Base-by-base conservation (phyloP, 2,797 vertebrate genomes). In the Sparidentex hasta region DNA sequence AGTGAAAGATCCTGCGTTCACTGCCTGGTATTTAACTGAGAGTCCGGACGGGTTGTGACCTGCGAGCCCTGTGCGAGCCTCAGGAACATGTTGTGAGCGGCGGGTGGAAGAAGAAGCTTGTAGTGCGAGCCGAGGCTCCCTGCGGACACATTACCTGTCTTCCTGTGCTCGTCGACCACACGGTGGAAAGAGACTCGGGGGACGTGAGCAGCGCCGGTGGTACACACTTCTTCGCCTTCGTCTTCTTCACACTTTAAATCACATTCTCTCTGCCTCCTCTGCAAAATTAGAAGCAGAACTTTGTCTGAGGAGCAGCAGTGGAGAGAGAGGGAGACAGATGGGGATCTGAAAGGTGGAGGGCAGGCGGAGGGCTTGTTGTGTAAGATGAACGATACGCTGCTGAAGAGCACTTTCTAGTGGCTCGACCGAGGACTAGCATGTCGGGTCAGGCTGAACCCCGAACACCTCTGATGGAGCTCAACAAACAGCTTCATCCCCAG, bases 321-420 rank as follows among this genome's bases (percentile, higher is more conserved):
- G 21, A 69, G 54, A 21, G 68, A 69, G 74, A 21, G 68, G 64
- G 74, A 81, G 79, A 84, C 66, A 83, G 71, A 82, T 81, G 84
- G 77, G 68, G 71, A 23, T 64, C 13, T 75, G 66, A 73, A 33
- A 63, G 70, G 73, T 46, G 51, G 59, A 29, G 73, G 2, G 58
- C 14, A 65, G 2, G 58, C 14, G 57, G 14, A 55, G 38, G 44
- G 33, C 5, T 33, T 8, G 2, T 47, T 23, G 67, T 51, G 51
- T 14, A 33, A 62, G 43, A 80, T 67, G 47, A 83, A 55, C 58
- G 85, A 96, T 96, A 96, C 95, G 82, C 95, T 96, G 90, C 95
- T 95, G 93, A 96, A 96, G 95, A 96, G 95, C 96, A 95, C 96
- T 94, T 95, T 92, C 95, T 97, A 96, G 96, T 93, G 96, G 96